Evolutionary conservation across 2,113 vertebrate species (phyloP), one percentile per base, ranked within the genome.

Genomic region (Sinocyclocheilus anophthalmus): DNA sequence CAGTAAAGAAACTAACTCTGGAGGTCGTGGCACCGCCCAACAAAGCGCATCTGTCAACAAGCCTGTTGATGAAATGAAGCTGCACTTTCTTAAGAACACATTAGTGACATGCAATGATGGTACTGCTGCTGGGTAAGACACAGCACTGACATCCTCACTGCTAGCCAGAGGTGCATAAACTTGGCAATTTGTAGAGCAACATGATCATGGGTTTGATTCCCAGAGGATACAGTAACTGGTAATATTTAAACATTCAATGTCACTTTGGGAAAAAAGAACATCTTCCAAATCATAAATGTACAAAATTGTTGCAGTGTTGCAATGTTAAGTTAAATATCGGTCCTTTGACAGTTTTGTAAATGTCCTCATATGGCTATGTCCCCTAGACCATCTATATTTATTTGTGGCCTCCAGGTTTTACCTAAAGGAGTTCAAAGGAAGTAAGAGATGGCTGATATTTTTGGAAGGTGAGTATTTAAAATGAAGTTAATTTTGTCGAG

Each of bases 401-500:
- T 92, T 92, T 92, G 84, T 87, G 88, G 67, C 92, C 88, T 77
- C 18, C 87, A 96, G 94, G 84, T 95, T 93, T 90, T 93, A 94
- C 91, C 91, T 95, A 73, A 94, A 94, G 88, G 95, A 94, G 90
- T 91, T 93, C 89, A 95, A 94, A 94, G 91, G 92, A 89, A 96
- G 92, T 90, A 96, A 94, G 85, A 91, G 92, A 85, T 94, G 94
- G 93, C 91, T 94, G 88, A 83, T 94, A 91, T 96, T 96, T 94
- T 89, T 96, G 91, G 94, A 96, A 92, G 95, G 94, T 94, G 91
- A 92, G 95, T 92, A 91, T 94, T 93, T 93, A 88, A 92, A 94
- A 91, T 75, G 8, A 76, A 88, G 90, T 93, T 93, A 88, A 93
- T 92, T 92, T 92, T 88, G 92, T 91, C 89, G 84, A 33, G 26